Conservation (phyloP, 2,888 invertebrate genomes). For the Liodrosophila aerea region DNA sequence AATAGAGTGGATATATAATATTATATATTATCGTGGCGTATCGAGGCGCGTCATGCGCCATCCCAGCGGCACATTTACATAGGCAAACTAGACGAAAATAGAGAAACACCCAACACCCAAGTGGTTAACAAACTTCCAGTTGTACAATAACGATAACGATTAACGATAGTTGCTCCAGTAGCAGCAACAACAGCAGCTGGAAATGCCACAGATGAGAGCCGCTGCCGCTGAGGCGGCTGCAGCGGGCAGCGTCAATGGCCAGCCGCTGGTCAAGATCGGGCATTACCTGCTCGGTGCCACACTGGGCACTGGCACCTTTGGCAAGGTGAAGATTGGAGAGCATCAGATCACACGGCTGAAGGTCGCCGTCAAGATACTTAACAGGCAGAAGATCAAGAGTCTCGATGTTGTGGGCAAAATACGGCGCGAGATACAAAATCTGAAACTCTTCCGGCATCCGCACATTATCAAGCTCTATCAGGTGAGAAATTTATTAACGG, state of each 20-base stretch:
- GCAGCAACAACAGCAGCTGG: conserved; percentile 13
- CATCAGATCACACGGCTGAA: conserved; percentile 99
- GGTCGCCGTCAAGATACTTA: conserved; percentile 99
- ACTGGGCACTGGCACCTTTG: conserved; percentile 98
- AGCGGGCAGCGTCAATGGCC: conserved; percentile 80
- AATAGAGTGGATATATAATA: not conserved
- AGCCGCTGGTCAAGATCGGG: conserved; percentile 95
- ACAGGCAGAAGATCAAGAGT: conserved; percentile 99
- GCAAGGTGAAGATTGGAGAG: conserved; percentile 99
- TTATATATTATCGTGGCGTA: conserved; percentile 10
- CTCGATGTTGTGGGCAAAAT: conserved; percentile 99
- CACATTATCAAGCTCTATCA: conserved; percentile 99
- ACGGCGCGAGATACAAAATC: conserved; percentile 98
- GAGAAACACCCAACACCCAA: conserved; percentile 3
- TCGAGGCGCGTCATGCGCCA: conserved; percentile 34
- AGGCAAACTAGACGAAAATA: not conserved
- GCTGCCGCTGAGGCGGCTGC: conserved; percentile 73
- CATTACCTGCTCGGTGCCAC: conserved; percentile 95
- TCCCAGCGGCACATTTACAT: not conserved
- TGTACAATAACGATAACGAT: conserved; percentile 4
- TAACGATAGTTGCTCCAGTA: not conserved
- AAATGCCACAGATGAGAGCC: conserved; percentile 78
- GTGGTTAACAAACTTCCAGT: conserved; percentile 6
- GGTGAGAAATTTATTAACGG: conserved; percentile 83
- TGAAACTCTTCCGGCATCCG: conserved; percentile 99